Evolutionary conservation across 92 coral and sea anemone species (phyloP), one percentile per base, ranked within the genome.

Genomic region (Pocillopora meandrina): DNA sequence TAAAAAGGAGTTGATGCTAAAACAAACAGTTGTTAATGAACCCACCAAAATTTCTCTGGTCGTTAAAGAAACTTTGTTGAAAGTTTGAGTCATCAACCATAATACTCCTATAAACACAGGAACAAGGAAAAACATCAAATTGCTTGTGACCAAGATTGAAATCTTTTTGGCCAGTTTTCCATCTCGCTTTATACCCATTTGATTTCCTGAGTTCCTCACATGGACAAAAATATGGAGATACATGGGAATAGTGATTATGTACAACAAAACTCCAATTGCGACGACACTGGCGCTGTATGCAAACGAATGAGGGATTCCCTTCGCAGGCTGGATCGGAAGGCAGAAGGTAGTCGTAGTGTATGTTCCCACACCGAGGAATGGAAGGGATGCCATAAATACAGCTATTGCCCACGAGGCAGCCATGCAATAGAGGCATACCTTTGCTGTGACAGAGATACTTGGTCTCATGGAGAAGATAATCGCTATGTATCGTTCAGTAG

Each of bases 321-420:
- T 87, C 11, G 93, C 88, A n/a, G 97, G 97, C 74, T 93, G 97
- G 21, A 93, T 89, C 1, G 97, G 97, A 17, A 93, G 85, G 21
- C 97, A 93, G 87, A 92, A 93, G 1, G 97, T 93, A 63, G 93
- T 93, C 12, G 93, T 87, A 15, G 90, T 84, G 90, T 93, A 93
- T 8, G 97, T 91, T 9, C 97, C 97, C 56, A 91, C 72, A 4
- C 93, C 85, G 19, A 76, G 77, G 63, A 91, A 36, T 49, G 97
- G 97, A 42, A 91, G 83, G 2, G 84, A 64, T 4, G 97, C 97
- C 1, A 86, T 81, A 17, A 68, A 13, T 10, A 91, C 15, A 3
- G 97, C 91, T 49, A 87, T 64, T 17, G 74, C 34, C 95, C 95
- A 91, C 10, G 90, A 85, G 36, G 71, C n/a, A 12, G 35, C 36